Evolutionary conservation across 2,888 invertebrate species (phyloP).

Genomic region (Apantesis nais): DNA sequence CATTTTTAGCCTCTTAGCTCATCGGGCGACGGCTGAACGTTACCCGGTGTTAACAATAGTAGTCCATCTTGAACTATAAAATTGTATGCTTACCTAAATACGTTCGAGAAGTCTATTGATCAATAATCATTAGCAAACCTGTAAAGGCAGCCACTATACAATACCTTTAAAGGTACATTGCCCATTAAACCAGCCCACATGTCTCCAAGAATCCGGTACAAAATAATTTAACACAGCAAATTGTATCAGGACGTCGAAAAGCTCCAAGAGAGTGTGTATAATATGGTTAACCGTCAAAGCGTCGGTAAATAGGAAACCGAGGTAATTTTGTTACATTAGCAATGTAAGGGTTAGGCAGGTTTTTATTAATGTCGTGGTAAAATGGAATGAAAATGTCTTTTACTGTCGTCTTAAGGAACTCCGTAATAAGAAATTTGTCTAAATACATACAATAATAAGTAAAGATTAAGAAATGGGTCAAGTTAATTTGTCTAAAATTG

Average conservation of each 20-base stretch:
- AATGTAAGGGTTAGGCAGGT: constrained; percentile 12
- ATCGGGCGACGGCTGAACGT: too few relatives aligned
- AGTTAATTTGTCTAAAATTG: too few relatives aligned
- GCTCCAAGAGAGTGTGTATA: constrained; percentile 28
- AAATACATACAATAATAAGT: not conserved
- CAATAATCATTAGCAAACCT: too few relatives aligned
- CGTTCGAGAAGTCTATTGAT: too few relatives aligned
- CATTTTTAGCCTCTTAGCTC: too few relatives aligned
- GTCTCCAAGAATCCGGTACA: constrained; percentile 13
- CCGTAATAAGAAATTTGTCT: not conserved
- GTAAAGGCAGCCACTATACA: not conserved
- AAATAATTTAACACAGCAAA: constrained; percentile 31
- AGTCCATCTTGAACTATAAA: too few relatives aligned
- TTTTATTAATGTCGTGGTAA: constrained; percentile 4
- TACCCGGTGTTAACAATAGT: too few relatives aligned
- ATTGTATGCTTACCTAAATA: too few relatives aligned
- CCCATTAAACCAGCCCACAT: constrained; percentile 3
- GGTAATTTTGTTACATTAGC: constrained; percentile 34
- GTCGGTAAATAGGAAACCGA: constrained; percentile 33
- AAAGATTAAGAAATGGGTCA: not conserved
- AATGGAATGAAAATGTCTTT: not conserved
- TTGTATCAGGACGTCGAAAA: constrained; percentile 37
- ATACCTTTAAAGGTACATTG: not conserved
- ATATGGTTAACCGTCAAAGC: constrained; percentile 40
- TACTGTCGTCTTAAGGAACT: not conserved